Conservation (phyloP, 2,797 vertebrate species). For the Hephaestus fuliginosus region DNA sequence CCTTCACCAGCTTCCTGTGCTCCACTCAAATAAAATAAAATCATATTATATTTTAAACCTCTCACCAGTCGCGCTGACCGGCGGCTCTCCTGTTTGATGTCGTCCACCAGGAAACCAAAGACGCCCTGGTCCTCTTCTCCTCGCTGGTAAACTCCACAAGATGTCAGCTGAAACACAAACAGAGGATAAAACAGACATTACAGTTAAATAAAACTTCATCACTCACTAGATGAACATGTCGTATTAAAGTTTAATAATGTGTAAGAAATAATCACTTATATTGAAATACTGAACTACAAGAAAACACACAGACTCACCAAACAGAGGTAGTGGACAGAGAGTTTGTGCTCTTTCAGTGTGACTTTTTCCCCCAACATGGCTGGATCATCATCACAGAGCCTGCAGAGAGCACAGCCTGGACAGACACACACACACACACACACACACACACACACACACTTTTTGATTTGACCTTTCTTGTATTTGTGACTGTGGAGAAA, state of each 20-base stretch:
- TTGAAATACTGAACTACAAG: not conserved
- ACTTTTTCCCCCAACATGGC: slow-evolving; percentile 94
- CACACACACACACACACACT: slow-evolving; percentile 19
- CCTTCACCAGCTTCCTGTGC: not conserved
- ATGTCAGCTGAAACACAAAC: slow-evolving; percentile 87
- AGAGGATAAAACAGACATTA: not conserved
- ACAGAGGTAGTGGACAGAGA: slow-evolving; percentile 95
- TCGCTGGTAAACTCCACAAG: slow-evolving; percentile 96
- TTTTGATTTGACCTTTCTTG: too few relatives aligned
- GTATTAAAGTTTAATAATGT: too few relatives aligned
- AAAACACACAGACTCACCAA: slow-evolving; percentile 86
- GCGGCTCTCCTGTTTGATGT: slow-evolving; percentile 91
- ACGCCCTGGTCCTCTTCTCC: slow-evolving; percentile 92
- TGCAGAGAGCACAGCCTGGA: slow-evolving; percentile 92
- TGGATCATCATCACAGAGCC: slow-evolving; percentile 89
- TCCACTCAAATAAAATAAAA: too few relatives aligned
- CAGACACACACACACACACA: slow-evolving; percentile 20
- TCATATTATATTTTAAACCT: not conserved
- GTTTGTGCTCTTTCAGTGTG: slow-evolving; percentile 84
- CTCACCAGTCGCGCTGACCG: slow-evolving; percentile 92
- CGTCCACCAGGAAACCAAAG: slow-evolving; percentile 92
- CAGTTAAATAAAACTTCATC: not conserved
- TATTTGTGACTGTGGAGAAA: not conserved
- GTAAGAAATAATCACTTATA: too few relatives aligned
- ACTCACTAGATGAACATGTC: not conserved